Conservation (phyloP, 2,888 invertebrate species). For the Agonopterix alstromeriana region DNA sequence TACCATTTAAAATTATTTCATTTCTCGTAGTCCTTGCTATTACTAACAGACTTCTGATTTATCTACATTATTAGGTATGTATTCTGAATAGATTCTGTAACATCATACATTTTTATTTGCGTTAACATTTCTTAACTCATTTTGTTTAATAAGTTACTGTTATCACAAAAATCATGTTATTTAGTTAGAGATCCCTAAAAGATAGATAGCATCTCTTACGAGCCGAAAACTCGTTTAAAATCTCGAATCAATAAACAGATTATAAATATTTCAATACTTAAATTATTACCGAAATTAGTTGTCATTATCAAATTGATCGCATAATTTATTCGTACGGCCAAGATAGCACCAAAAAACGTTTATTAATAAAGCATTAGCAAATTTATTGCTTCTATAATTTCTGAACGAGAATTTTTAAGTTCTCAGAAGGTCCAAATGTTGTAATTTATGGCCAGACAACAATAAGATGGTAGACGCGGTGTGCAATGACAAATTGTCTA, state of each 20-base stretch:
- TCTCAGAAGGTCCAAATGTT: conserved; percentile 48
- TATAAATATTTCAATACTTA: conserved; percentile 17
- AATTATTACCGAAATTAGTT: conserved; percentile 19
- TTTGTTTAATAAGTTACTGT: too few species aligned
- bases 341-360: conserved; percentile 14
- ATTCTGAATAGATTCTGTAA: too few species aligned
- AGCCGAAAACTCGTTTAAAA: conserved; percentile 8
- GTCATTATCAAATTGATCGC: conserved; percentile 20
- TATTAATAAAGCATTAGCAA: conserved; percentile 29
- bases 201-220: not conserved
- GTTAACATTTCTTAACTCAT: too few species aligned
- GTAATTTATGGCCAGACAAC: conserved; percentile 50
- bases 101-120: too few species aligned
- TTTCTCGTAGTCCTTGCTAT: too few species aligned
- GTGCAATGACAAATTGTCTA: conserved; percentile 65
- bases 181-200: too few species aligned
- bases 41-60: too few species aligned
- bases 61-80: too few species aligned
- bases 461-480: conserved; percentile 32
- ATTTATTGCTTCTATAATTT: conserved; percentile 35
- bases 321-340: conserved; percentile 24
- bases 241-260: conserved; percentile 9
- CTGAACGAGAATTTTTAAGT: conserved; percentile 23
- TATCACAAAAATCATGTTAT: too few species aligned
- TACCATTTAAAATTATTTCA: too few species aligned